phyloP scores from a whole-genome alignment of 2,797 vertebrate species.

The Trachops cirrhosus region DNA sequence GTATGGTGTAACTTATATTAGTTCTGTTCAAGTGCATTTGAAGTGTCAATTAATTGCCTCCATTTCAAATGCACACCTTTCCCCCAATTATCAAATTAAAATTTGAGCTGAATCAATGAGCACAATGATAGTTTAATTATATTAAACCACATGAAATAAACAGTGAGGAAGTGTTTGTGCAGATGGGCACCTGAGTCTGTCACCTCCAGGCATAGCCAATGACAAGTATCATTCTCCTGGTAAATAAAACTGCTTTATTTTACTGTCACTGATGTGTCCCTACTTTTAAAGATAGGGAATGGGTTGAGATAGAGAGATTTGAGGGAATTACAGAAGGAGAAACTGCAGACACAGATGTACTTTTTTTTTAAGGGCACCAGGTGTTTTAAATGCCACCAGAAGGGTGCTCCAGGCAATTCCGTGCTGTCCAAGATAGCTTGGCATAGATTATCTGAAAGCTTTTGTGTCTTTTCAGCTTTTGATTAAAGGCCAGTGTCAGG shows the following conservation, averaged over 20 bases:
- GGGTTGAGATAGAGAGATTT: slow-evolving; percentile 41
- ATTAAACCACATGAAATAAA: slow-evolving; percentile 76
- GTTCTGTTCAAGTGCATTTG: slow-evolving; percentile 73
- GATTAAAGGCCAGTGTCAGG: slow-evolving; percentile 84
- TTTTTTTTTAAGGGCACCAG: slow-evolving; percentile 82
- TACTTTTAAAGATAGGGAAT: slow-evolving; percentile 57
- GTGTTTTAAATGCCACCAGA: slow-evolving; percentile 86
- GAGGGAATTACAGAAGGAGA: slow-evolving; percentile 67
- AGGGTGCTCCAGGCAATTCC: slow-evolving; percentile 84
- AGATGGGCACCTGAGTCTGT: slow-evolving; percentile 66
- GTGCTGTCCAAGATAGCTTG: slow-evolving; percentile 81
- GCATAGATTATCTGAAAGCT: slow-evolving; percentile 83
- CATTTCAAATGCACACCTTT: slow-evolving; percentile 72
- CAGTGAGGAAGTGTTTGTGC: slow-evolving; percentile 52
- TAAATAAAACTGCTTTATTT: slow-evolving; percentile 65
- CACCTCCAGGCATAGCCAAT: slow-evolving; percentile 65
- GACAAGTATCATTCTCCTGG: slow-evolving; percentile 65
- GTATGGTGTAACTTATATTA: slow-evolving; percentile 71
- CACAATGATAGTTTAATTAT: slow-evolving; percentile 76
- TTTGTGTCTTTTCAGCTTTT: slow-evolving; percentile 85
- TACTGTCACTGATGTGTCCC: slow-evolving; percentile 55
- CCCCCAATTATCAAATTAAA: slow-evolving; percentile 77
- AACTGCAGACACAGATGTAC: slow-evolving; percentile 69
- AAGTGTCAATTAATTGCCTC: slow-evolving; percentile 76
- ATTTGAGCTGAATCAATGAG: slow-evolving; percentile 76